Conservation (phyloP, 64 coral and sea anemone species). For the Stichodactyla helianthus region DNA sequence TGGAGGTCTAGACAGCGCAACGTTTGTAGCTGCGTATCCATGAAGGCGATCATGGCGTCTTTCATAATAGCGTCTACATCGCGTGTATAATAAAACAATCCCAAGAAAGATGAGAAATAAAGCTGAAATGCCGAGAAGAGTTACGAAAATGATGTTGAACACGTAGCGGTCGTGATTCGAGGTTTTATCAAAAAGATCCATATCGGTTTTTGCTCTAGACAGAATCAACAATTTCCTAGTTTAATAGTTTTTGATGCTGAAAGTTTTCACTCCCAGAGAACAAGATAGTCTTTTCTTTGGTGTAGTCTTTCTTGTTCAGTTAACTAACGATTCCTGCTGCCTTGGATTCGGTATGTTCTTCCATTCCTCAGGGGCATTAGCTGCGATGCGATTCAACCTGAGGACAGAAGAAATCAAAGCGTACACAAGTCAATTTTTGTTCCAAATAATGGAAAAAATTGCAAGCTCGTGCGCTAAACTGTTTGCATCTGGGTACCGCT, state of each 20-base stretch:
- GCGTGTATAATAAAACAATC: not conserved
- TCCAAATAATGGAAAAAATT: too few species aligned
- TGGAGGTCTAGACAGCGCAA: not conserved
- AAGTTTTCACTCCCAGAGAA: too few species aligned
- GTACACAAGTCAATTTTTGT: too few species aligned
- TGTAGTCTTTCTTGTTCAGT: too few species aligned
- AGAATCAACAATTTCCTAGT: not conserved
- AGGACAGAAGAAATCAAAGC: too few species aligned
- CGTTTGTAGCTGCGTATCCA: not conserved
- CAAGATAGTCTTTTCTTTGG: too few species aligned
- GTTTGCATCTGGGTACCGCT: too few species aligned
- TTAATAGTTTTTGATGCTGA: not conserved
- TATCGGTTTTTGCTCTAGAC: not conserved
- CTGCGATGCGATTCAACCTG: too few species aligned
- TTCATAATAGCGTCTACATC: not conserved
- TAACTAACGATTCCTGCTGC: too few species aligned
- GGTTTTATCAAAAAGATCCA: not conserved
- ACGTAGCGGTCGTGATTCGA: not conserved
- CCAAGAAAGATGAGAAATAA: not conserved
- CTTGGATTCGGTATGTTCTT: too few species aligned
- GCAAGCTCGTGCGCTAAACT: too few species aligned
- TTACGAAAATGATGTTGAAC: conserved; percentile 8
- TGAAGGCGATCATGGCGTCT: not conserved
- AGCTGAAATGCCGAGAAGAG: not conserved
- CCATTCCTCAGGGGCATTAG: too few species aligned